Conservation (phyloP, 2,113 vertebrate genomes). For the Sinocyclocheilus grahami region DNA sequence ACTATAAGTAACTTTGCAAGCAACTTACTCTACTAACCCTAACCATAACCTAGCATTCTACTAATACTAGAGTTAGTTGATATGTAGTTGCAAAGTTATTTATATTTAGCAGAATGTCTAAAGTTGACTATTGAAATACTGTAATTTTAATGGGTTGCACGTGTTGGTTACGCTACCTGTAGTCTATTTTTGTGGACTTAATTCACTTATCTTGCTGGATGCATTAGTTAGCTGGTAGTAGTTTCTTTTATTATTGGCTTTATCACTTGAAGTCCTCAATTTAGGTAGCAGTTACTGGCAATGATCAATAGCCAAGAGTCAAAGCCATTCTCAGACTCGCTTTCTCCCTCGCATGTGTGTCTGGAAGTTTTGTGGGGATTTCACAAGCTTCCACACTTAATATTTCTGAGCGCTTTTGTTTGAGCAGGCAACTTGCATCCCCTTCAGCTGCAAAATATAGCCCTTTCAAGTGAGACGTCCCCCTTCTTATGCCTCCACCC, state of each 20-base stretch:
- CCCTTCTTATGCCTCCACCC: constrained; percentile 75
- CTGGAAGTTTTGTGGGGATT: constrained; percentile 33
- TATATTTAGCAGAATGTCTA: no score
- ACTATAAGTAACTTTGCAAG: no score
- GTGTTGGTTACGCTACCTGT: not conserved
- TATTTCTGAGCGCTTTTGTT: constrained; percentile 58
- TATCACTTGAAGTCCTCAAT: constrained; percentile 8
- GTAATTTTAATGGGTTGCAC: not conserved
- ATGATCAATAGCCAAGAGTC: constrained; percentile 24
- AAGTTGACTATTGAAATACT: no score
- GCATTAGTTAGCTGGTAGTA: not conserved
- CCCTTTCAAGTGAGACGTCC: constrained; percentile 67
- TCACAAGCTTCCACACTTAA: constrained; percentile 57
- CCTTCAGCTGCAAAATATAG: constrained; percentile 65
- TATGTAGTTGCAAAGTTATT: no score
- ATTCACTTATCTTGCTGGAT: constrained; percentile 2
- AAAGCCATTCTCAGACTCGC: not conserved
- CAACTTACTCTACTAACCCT: no score
- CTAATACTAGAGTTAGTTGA: no score
- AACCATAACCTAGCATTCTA: no score
- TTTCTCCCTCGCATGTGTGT: not conserved
- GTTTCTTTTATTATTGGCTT: not conserved
- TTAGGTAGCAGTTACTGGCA: constrained; percentile 21
- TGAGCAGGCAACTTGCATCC: constrained; percentile 59
- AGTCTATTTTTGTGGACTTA: not conserved